Evolutionary conservation across 2,888 invertebrate genomes (phyloP), one percentile per base, ranked within the genome.

Genomic region (Oeneis ivallda): DNA sequence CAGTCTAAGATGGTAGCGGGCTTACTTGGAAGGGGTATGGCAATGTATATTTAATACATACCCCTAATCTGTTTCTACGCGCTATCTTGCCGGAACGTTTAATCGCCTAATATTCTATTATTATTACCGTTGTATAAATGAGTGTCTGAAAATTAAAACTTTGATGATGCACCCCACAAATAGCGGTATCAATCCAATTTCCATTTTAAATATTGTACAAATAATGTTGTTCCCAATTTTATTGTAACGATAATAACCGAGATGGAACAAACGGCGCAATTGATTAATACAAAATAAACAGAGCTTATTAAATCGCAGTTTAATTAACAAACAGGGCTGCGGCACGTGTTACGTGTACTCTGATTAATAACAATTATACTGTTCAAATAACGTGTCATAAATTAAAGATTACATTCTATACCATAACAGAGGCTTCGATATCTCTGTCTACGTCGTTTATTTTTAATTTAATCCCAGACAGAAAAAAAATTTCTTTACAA

Each of bases 281-380:
- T 65, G 62, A 65, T 68, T 63, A 66, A 68, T 63, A 56, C 59
- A 63, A 60, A 60, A 59, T 66, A 68, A 66, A 68, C 63, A 68
- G 37, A 45, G 50, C 60, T 66, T 68, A 68, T 66, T 63, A 68
- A 68, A 68, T 68, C 49, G 37, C 54, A 62, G 58, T 65, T 68
- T 68, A 68, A 68, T 68, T 68, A 68, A 65, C 68, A 62, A 68
- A 67, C 61, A 63, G 15, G 49, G 61, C 50, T 49, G 67, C 39
- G 67, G 64, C 56, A n/a, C n/a, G n/a, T n/a, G 61, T 52, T 26
- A 41, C 50, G 45, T 39, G 50, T 26, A 43, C 41, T 43, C 34
- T 61, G 39, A 41, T 13, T 13, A 39, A 41, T 56, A 39, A 39
- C 56, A 41, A 56, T 39, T 56, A 39, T 19, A 19, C 11, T 19